Evolutionary conservation across 2,888 invertebrate genomes (phyloP).

Genomic region (Alentia gelatinosa): DNA sequence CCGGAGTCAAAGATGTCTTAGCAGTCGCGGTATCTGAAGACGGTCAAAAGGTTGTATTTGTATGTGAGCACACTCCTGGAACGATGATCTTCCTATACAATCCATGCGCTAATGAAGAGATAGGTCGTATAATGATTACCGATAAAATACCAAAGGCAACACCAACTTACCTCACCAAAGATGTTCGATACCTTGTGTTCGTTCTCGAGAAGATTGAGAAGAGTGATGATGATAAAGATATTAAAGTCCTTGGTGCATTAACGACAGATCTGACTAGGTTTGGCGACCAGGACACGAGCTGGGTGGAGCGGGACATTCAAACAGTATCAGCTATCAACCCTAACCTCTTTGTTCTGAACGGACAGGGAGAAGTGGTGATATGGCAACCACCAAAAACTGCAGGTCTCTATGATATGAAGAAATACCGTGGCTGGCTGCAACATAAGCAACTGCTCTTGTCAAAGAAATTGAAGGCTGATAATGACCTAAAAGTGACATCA

Average conservation of each 20-base stretch:
- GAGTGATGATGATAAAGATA: not conserved
- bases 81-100: not conserved
- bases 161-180: not conserved
- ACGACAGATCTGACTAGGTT: not conserved
- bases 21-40: not conserved
- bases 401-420: conserved; percentile 11
- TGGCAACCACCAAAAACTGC: conserved; percentile 19
- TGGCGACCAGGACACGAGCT: not conserved
- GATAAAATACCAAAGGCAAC: not conserved
- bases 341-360: not conserved
- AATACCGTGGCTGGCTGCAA: conserved; percentile 11
- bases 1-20: not conserved
- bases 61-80: conserved; percentile 18
- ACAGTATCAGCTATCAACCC: not conserved
- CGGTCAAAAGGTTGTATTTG: not conserved
- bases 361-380: not conserved
- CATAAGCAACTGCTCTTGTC: not conserved
- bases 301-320: not conserved
- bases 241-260: not conserved
- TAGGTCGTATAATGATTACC: not conserved
- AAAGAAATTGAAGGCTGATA: not conserved
- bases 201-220: not conserved
- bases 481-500: not conserved
- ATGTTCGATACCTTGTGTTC: not conserved
- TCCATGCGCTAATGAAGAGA: not conserved